Evolutionary conservation across 2,888 invertebrate genomes (phyloP), one percentile per base, ranked within the genome.

Genomic region (Cepaea hortensis): DNA sequence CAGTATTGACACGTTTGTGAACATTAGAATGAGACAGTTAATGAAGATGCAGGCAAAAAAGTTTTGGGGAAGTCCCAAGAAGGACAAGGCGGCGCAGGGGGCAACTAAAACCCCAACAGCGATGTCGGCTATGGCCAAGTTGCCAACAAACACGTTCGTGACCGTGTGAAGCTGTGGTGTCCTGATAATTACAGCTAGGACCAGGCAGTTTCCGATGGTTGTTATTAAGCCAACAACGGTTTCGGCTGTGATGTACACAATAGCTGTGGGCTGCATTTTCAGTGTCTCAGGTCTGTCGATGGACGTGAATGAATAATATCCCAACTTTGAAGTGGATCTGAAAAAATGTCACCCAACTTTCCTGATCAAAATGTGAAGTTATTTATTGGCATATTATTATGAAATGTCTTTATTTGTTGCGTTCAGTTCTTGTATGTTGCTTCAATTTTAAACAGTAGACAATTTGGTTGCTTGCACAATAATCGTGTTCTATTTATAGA

Each of bases 1-100:
- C 72, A 94, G 93, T 72, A 94, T 93, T 50, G 94, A 94, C 80
- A 93, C 91, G 87, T 94, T 93, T 3, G 94, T 94, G 84, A 94
- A 91, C 61, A 93, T 90, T 35, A 94, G 90, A 46, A 94, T 90
- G 46, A 92, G 88, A 3, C 92, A 91, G 88, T 93, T 94, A n/a
- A 93, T 91, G 79, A 94, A 90, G 13, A 93, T 91, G 88, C 93
- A 93, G 68, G 92, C 92, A 48, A 91, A 89, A 82, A 92, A 93
- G 80, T 92, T 80, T 15, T 87, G 80, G 18, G 92, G 92, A 46
- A 92, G 85, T 23, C 92, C 92, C 4, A 91, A 85, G 86, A 89
- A 92, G 79, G 91, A 90, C 3, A 92, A 87, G 7, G 92, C 90
- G 13, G 92, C 92, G 50, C 91, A 77, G 46, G 93, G 93, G 18